Evolutionary conservation across 2,888 invertebrate genomes (phyloP).

Genomic region (Deilephila elpenor): DNA sequence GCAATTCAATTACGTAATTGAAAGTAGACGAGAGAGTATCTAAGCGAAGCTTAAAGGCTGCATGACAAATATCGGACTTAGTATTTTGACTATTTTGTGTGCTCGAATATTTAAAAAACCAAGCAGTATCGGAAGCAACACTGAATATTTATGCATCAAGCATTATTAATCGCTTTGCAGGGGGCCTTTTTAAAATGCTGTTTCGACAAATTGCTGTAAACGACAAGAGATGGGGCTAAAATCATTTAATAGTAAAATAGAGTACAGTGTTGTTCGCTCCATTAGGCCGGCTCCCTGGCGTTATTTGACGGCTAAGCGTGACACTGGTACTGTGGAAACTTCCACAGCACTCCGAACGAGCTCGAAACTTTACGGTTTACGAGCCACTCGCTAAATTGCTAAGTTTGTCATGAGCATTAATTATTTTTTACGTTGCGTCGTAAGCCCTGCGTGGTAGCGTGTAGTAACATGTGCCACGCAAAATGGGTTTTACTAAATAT

Average conservation of each 20-base stretch:
- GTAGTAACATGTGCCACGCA: not conserved
- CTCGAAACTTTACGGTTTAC: conserved; percentile 51
- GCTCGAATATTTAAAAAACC: not conserved
- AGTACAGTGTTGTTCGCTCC: conserved; percentile 34
- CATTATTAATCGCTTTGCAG: not conserved
- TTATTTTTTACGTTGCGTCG: conserved; percentile 44
- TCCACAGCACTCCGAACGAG: conserved; percentile 40
- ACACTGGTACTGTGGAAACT: conserved; percentile 43
- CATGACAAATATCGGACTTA: not conserved
- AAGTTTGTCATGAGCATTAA: conserved; percentile 55
- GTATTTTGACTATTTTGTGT: not conserved
- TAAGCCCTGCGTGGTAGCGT: not conserved
- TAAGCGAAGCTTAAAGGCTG: not conserved
- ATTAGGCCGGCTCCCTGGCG: conserved; percentile 43
- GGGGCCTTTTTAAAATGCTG: not conserved
- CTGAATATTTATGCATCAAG: no score
- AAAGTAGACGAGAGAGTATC: not conserved
- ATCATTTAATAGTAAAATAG: conserved; percentile 37
- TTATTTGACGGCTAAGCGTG: conserved; percentile 39
- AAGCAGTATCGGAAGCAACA: not conserved
- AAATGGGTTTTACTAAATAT: not conserved
- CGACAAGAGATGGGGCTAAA: conserved; percentile 9
- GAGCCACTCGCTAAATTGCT: conserved; percentile 52
- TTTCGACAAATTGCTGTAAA: not conserved
- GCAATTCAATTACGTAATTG: not conserved